Evolutionary conservation across 1,140 invertebrate species (phyloP).

Genomic region (Papilio dardanus): DNA sequence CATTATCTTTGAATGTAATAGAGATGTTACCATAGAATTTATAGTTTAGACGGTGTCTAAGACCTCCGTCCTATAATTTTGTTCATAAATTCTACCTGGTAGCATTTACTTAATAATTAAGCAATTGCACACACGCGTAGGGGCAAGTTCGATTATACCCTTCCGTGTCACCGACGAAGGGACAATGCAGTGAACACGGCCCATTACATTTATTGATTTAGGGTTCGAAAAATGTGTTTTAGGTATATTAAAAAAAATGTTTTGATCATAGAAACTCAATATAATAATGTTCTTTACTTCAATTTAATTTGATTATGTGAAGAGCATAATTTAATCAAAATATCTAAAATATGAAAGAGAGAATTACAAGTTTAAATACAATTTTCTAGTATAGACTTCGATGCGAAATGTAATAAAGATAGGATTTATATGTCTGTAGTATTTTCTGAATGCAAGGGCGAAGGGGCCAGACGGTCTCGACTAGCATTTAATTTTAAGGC

Average conservation of each 20-base stretch:
- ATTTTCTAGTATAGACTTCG: too few relatives aligned
- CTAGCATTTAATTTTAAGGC: constrained; percentile 36
- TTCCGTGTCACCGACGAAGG: constrained; percentile 9
- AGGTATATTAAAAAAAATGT: background rate
- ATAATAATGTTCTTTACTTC: background rate
- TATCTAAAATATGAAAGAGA: background rate
- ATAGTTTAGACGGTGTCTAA: background rate
- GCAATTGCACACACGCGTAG: background rate
- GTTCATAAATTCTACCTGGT: background rate
- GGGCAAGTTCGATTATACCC: background rate
- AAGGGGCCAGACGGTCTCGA: constrained; percentile 32
- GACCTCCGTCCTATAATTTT: background rate
- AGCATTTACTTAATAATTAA: background rate
- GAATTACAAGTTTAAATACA: background rate
- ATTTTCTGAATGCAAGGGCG: constrained; percentile 13
- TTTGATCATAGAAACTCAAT: background rate
- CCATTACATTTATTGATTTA: background rate
- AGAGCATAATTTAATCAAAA: background rate
- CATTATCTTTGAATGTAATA: background rate
- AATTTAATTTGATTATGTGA: background rate
- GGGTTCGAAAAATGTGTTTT: background rate
- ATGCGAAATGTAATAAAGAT: constrained; percentile 1
- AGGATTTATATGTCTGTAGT: background rate
- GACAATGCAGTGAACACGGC: constrained; percentile 1
- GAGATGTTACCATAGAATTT: background rate